These are phyloP conservation scores for Polydesmus complanatus DNA, from an alignment of 2,888 invertebrate genomes.

Conservation along the genomic window DNA sequence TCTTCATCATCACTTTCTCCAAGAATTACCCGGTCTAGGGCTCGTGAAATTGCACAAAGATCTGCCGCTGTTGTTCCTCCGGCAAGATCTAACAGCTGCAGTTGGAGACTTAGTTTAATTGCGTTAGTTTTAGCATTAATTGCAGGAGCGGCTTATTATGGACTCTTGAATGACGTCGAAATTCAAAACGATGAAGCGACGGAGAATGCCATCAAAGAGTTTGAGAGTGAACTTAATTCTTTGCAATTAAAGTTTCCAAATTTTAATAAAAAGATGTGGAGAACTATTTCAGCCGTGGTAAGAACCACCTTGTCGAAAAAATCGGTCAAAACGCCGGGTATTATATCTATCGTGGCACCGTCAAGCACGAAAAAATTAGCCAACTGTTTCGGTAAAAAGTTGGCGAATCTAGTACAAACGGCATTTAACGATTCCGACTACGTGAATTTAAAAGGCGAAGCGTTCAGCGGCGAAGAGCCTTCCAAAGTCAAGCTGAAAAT, in stretches of 20 bases:
- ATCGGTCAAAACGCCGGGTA: background rate
- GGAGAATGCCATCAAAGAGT: background rate
- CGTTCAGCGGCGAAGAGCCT: background rate
- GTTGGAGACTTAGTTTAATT: too few species aligned
- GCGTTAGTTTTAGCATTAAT: too few species aligned
- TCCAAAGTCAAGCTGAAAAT: background rate
- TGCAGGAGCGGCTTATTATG: too few species aligned
- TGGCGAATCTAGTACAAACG: background rate
- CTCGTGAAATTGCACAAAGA: too few species aligned
- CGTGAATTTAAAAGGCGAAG: background rate
- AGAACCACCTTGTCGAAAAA: background rate
- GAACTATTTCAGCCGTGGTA: background rate
- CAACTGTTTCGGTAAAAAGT: background rate
- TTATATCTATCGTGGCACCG: background rate
- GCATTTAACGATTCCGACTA: background rate
- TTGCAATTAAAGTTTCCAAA: background rate
- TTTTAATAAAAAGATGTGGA: background rate
- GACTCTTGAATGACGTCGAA: too few species aligned
- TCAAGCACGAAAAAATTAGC: background rate
- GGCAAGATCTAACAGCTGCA: too few species aligned
- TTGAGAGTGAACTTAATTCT: background rate
- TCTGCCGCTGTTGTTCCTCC: too few species aligned
- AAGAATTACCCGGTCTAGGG: too few species aligned
- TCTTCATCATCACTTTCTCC: too few species aligned
- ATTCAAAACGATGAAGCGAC: too few species aligned